Base-by-base conservation (phyloP, 2,888 invertebrate genomes). In the Clepsis dumicolana region DNA sequence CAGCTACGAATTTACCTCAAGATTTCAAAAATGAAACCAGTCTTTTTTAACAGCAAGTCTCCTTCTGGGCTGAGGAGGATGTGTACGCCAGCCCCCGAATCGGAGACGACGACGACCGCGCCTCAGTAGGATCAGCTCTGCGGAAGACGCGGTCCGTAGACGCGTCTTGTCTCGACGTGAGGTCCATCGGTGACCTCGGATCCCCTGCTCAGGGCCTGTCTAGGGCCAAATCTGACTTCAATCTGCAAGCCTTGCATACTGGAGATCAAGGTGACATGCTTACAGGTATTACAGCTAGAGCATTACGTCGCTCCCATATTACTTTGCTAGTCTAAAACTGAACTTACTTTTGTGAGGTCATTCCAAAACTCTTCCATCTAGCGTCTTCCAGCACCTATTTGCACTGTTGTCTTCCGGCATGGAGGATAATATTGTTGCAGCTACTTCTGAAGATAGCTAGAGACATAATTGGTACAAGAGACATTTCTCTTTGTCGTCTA, bases 111-210 rank as follows among this genome's bases (percentile, higher is more conserved):
- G 95, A 95, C 62, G 97, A 97, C 80, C 89, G 95, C 44, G 94
- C 96, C 44, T 97, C 97, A 61, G 94, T 97, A 71, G 95, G 95
- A 41, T 97, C 97, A 2, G 97, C 97, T 77, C 87, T 98, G 76
- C 94, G 98, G 77, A 98, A 98, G 89, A 97, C 98, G 12, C 95
- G 97, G 81, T 97, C 98, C 72, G 97, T 98, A 89, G 98, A 98
- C 82, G 98, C 98, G 1, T 97, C 97, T 2, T 97, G 97, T 80
- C 94, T 97, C 72, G 98, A 98, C 80, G 96, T 98, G 77, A 95
- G 97, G 72, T 96, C 96, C 76, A 94, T 97, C 79, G 95, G 94
- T 52, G 95, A 95, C 65, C 94, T 95, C 64, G 95, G 94, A 35
- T 95, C 95, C 10, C 96, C 96, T 41, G 88, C 95, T 56, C 95